Conservation (phyloP, 2,113 vertebrate genomes). For the Oncorhynchus keta region DNA sequence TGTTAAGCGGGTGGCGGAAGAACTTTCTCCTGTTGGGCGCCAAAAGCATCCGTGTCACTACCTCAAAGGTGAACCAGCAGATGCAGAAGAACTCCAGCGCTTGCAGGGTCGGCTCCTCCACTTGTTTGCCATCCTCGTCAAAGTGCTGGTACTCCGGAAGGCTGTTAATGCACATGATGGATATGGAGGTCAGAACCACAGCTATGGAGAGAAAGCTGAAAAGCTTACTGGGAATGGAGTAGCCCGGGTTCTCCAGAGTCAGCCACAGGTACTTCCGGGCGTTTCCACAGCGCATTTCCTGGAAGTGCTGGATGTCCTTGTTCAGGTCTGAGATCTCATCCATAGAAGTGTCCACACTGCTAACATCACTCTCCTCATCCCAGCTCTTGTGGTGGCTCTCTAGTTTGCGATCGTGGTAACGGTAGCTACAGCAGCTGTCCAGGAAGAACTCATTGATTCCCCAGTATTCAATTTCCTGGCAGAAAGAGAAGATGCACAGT, state of each 20-base stretch:
- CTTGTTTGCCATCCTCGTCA: conserved; percentile 74
- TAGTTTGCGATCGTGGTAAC: conserved; percentile 92
- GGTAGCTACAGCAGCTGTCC: conserved; percentile 93
- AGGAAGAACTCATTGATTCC: conserved; percentile 95
- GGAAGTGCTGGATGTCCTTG: conserved; percentile 87
- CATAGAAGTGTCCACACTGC: conserved; percentile 89
- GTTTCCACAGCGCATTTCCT: conserved; percentile 81
- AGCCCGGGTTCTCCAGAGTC: conserved; percentile 96
- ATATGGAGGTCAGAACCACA: conserved; percentile 90
- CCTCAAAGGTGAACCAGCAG: conserved; percentile 97
- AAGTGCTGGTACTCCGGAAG: conserved; percentile 87
- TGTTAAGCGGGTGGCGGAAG: conserved; percentile 90
- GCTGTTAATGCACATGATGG: conserved; percentile 95
- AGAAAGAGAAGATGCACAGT: conserved; percentile 95
- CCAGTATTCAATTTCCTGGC: conserved; percentile 95
- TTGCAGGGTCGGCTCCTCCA: conserved; percentile 81
- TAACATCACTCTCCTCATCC: conserved; percentile 94
- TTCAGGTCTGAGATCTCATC: conserved; percentile 95
- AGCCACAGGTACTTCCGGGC: conserved; percentile 89
- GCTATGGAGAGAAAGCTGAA: conserved; percentile 94
- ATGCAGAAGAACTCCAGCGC: conserved; percentile 91
- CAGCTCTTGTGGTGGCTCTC: conserved; percentile 84
- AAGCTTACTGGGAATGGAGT: conserved; percentile 94
- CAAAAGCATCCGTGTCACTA: conserved; percentile 87
- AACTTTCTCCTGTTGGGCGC: conserved; percentile 90